Evolutionary conservation across 2,888 invertebrate species (phyloP).

Genomic region (Drosophila vallismaia): DNA sequence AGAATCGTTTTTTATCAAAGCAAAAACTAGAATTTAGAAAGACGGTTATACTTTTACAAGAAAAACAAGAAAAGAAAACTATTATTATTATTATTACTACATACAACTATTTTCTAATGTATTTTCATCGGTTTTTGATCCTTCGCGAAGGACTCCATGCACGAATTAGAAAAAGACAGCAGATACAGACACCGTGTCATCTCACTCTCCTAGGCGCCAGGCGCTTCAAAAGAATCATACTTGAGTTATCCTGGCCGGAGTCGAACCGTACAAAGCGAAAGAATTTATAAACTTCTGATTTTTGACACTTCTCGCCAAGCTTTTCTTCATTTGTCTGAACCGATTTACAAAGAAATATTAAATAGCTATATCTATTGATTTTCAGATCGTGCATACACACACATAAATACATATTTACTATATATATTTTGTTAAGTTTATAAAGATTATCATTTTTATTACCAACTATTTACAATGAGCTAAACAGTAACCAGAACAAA

Average conservation of each 20-base stretch:
- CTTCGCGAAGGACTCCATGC: neutral
- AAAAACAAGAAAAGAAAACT: neutral
- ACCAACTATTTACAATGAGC: constrained; percentile 52
- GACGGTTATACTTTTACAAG: constrained; percentile 13
- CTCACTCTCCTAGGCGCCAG: constrained; percentile 17
- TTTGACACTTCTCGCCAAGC: constrained; percentile 2
- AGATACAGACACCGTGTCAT: constrained; percentile 12
- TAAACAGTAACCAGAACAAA: constrained; percentile 41
- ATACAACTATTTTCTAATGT: constrained; percentile 7
- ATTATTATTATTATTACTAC: neutral
- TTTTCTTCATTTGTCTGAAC: constrained; percentile 29
- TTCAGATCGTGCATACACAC: constrained; percentile 25
- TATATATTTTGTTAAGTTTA: constrained; percentile 60
- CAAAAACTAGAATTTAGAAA: constrained; percentile 14
- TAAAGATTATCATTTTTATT: constrained; percentile 60
- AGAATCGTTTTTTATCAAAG: constrained; percentile 14
- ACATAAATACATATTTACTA: constrained; percentile 29
- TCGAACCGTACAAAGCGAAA: constrained; percentile 1
- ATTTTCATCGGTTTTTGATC: constrained; percentile 4
- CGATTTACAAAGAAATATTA: constrained; percentile 30
- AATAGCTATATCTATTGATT: constrained; percentile 29
- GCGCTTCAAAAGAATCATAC: neutral
- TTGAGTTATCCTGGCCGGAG: neutral
- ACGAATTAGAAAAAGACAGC: constrained; percentile 49
- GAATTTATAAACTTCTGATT: constrained; percentile 2